These are phyloP conservation scores for Mormyrus hasselquistii DNA, from an alignment of 2,797 vertebrate species.

Conservation along the genomic window DNA sequence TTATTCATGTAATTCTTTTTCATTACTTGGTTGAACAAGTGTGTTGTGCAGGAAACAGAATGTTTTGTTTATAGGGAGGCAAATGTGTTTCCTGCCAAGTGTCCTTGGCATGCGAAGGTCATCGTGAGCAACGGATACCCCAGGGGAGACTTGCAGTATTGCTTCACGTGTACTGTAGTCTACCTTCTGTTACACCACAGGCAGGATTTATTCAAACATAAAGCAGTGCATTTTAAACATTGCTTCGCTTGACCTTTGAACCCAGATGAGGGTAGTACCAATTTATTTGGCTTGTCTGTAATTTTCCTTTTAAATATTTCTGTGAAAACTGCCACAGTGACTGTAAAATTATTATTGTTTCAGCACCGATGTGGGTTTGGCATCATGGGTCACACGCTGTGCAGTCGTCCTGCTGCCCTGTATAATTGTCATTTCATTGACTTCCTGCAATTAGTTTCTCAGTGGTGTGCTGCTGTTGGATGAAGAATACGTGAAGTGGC, in stretches of 20 bases:
- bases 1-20: neutral
- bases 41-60: neutral
- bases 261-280: neutral
- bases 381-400: neutral
- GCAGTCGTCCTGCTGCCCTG: neutral
- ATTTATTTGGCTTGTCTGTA: neutral
- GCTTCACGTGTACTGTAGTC: slow-evolving; percentile 43
- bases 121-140: slow-evolving; percentile 37
- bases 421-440: neutral
- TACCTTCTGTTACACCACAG: slow-evolving; percentile 24
- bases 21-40: neutral
- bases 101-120: slow-evolving; percentile 42
- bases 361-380: neutral
- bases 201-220: neutral
- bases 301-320: neutral
- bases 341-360: neutral
- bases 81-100: slow-evolving; percentile 13
- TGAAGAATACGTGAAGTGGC: neutral
- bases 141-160: slow-evolving; percentile 30
- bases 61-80: neutral
- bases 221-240: neutral
- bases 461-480: neutral
- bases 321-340: neutral
- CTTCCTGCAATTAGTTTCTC: slow-evolving; percentile 12
- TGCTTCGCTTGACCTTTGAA: neutral